Evolutionary conservation across 64 coral and sea anemone species (phyloP).

Genomic region (Hydrozoanthus tunicans): DNA sequence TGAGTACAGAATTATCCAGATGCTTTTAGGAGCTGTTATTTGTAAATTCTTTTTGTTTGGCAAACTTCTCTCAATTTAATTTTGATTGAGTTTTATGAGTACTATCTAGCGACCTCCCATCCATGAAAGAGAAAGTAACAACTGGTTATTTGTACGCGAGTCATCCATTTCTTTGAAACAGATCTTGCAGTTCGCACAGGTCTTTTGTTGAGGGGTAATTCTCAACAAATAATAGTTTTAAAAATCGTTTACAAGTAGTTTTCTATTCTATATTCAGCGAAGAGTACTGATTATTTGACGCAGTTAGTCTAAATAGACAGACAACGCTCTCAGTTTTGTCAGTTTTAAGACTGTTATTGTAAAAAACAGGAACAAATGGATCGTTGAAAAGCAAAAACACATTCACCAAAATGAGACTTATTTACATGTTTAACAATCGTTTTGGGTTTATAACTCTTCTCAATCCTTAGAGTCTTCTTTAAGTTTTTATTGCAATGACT

Average conservation of each 20-base stretch:
- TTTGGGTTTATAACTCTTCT: neutral
- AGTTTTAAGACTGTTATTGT: neutral
- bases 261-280: neutral
- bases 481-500: neutral
- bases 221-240: constrained; percentile 22
- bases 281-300: constrained; percentile 14
- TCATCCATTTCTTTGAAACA: constrained; percentile 14
- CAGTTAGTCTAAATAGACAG: neutral
- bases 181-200: neutral
- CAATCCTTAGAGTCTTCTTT: neutral
- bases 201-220: neutral
- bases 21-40: constrained; percentile 53
- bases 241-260: neutral
- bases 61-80: constrained; percentile 52
- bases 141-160: neutral
- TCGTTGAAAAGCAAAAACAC: neutral
- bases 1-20: constrained; percentile 8
- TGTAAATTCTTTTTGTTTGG: constrained; percentile 50
- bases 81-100: constrained; percentile 49
- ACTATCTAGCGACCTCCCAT: neutral
- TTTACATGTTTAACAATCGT: neutral
- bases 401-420: neutral
- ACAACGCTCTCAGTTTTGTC: neutral
- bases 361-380: neutral
- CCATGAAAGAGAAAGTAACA: constrained; percentile 42